phyloP scores from a whole-genome alignment of 2,797 vertebrate species.

The Brachyalestes nurse region DNA sequence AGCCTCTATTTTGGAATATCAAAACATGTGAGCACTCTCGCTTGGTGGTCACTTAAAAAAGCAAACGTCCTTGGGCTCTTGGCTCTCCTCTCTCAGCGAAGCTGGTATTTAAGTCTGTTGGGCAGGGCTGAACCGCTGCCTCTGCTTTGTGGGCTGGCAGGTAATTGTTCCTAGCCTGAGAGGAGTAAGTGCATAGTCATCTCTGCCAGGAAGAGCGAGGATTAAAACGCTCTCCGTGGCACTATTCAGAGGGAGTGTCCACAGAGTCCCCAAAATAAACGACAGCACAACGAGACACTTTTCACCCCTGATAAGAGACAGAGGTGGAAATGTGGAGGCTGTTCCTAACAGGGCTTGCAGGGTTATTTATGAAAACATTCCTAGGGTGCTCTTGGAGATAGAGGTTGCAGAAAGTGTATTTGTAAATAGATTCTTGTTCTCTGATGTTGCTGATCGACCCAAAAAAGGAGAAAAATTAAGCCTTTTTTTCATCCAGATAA shows the following conservation, averaged over 20 bases:
- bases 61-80: conserved; percentile 22
- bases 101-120: conserved; percentile 1
- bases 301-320: conserved; percentile 56
- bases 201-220: neutral
- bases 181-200: neutral
- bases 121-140: neutral
- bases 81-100: conserved; percentile 10
- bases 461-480: neutral
- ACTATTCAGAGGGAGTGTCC: conserved; percentile 63
- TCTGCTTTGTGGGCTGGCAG: conserved; percentile 27
- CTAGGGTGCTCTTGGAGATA: neutral
- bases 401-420: neutral
- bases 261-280: conserved; percentile 68
- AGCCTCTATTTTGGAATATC: conserved; percentile 21
- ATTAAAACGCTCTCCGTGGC: conserved; percentile 37
- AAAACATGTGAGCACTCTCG: conserved; percentile 6
- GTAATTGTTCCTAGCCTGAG: conserved; percentile 33
- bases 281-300: conserved; percentile 55
- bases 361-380: neutral
- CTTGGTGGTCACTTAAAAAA: conserved; percentile 30
- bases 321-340: neutral
- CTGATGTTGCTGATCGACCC: neutral
- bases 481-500: neutral
- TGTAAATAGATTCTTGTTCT: neutral
- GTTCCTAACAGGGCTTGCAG: neutral